Conservation (phyloP, 1,140 invertebrate species). For the Subanguina moxae region DNA sequence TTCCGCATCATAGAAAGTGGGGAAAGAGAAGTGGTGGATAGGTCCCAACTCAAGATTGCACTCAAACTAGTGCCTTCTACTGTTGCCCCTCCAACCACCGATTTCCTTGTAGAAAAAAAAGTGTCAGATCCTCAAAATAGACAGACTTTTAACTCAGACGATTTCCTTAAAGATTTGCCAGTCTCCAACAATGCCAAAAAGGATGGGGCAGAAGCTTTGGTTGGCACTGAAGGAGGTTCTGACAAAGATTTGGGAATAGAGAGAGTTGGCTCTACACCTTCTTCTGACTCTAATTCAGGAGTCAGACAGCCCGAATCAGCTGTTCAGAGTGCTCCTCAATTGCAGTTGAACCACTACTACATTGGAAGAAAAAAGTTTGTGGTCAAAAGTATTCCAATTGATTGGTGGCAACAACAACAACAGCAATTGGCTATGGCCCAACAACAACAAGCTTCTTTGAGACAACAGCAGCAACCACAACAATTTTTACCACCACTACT, state of each 20-base stretch:
- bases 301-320: neutral
- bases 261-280: neutral
- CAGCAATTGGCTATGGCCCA: neutral
- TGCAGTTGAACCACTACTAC: neutral
- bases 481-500: too few relatives aligned
- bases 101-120: neutral
- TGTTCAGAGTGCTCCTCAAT: neutral
- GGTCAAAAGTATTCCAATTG: neutral
- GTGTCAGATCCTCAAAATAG: neutral
- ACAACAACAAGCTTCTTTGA: neutral
- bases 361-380: neutral
- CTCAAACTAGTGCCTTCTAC: slow-evolving; percentile 2
- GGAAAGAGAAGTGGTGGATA: neutral
- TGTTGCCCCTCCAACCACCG: neutral
- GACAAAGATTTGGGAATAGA: neutral
- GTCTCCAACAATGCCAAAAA: neutral
- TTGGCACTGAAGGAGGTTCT: neutral
- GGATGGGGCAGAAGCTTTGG: neutral
- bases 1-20: neutral
- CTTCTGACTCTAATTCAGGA: neutral
- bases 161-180: neutral
- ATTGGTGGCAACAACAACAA: neutral
- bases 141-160: neutral
- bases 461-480: neutral
- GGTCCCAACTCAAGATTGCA: neutral